A percentile compares a stretch with the other conserved stretches of the same genome.
Evolutionary conservation across 2,888 invertebrate genomes (phyloP).

Genomic region (Glyphotaelius pellucidus): DNA sequence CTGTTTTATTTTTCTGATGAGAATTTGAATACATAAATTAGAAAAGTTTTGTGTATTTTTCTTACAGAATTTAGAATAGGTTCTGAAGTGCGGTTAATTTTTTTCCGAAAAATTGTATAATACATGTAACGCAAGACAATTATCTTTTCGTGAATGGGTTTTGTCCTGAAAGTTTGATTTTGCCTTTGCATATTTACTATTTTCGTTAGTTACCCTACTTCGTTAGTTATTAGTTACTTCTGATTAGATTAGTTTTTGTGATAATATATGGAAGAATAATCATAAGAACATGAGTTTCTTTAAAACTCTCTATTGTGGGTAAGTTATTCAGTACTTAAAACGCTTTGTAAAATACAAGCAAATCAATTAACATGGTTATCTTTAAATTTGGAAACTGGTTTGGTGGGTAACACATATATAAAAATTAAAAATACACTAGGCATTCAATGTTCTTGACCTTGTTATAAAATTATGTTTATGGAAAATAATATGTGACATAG

Average conservation of each 20-base stretch:
- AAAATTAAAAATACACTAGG: not conserved
- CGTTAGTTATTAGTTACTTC: not conserved
- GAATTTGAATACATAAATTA: not conserved
- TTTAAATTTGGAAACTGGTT: not conserved
- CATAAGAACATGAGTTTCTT: slow-evolving; percentile 38
- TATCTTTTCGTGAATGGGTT: not conserved
- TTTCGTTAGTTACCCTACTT: too few species aligned
- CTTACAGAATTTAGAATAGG: not conserved
- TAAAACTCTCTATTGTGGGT: slow-evolving; percentile 37
- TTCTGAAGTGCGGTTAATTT: not conserved
- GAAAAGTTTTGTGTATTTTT: not conserved
- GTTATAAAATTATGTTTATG: not conserved
- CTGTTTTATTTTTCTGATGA: not conserved
- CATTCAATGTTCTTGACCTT: not conserved
- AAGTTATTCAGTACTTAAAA: slow-evolving; percentile 20
- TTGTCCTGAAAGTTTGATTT: not conserved
- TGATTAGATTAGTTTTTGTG: not conserved
- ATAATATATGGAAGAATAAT: not conserved
- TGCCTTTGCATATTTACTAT: not conserved
- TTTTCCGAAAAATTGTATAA: not conserved
- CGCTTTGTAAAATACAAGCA: not conserved
- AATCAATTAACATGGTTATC: not conserved
- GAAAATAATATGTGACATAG: not conserved
- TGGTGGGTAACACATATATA: not conserved
- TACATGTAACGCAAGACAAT: not conserved